Percentiles rank a stretch among this genome's conserved stretches.
Conservation (phyloP, 2,888 invertebrate species). For the Polydrusus cervinus region DNA sequence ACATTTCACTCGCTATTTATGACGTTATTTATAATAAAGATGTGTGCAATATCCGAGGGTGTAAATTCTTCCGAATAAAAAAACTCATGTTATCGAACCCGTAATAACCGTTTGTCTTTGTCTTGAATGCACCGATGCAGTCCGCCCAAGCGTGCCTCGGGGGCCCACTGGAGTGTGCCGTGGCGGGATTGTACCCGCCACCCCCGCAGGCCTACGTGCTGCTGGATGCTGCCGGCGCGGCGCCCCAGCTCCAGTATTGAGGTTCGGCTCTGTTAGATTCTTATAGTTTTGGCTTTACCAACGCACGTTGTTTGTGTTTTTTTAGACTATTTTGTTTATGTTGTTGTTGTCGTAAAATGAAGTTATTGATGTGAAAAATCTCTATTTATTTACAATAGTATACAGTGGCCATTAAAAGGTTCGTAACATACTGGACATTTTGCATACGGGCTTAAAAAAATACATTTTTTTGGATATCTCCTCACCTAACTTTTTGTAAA, state of each 20-base stretch:
- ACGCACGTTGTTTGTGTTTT: constrained; percentile 20
- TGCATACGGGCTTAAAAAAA: too few species aligned
- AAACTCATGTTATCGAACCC: not conserved
- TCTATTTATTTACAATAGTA: too few species aligned
- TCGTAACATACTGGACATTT: too few species aligned
- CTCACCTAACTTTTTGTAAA: too few species aligned
- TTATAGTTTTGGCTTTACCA: not conserved
- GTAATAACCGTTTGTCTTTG: constrained; percentile 44
- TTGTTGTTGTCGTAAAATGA: not conserved
- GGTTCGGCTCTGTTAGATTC: constrained; percentile 64
- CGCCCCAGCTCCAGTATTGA: constrained; percentile 74
- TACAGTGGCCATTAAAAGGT: too few species aligned
- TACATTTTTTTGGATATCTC: too few species aligned
- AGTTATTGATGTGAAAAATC: not conserved
- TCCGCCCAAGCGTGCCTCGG: constrained; percentile 53
- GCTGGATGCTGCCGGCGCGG: constrained; percentile 72
- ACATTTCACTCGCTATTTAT: too few species aligned
- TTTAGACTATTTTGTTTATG: not conserved
- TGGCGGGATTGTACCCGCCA: constrained; percentile 73
- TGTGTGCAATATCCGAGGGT: too few species aligned
- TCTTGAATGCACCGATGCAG: constrained; percentile 46
- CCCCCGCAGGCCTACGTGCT: constrained; percentile 74
- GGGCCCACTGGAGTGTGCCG: constrained; percentile 58
- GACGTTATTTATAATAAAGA: too few species aligned
- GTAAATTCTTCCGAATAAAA: too few species aligned